Evolutionary conservation across 2,888 invertebrate genomes (phyloP).

Genomic region (Conistra vaccinii): DNA sequence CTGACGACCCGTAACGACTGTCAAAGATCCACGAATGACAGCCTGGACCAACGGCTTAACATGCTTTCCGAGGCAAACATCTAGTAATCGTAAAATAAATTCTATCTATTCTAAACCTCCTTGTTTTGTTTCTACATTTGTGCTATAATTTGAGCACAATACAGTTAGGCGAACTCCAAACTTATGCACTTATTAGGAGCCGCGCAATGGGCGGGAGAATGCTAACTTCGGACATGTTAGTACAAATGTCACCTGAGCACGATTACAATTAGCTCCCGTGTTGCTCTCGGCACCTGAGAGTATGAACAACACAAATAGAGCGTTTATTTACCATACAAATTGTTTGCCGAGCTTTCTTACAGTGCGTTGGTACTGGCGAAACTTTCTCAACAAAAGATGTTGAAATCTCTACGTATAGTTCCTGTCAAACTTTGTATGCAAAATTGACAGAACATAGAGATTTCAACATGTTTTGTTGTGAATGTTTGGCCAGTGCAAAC

Average conservation of each 20-base stretch:
- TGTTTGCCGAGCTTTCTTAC: too few species aligned
- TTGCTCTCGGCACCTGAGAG: slow-evolving; percentile 10
- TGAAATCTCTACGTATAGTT: too few species aligned
- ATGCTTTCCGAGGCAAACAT: too few species aligned
- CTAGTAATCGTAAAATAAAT: slow-evolving; percentile 1
- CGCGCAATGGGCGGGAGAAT: slow-evolving; percentile 31
- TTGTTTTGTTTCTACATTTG: slow-evolving; percentile 16
- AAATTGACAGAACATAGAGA: too few species aligned
- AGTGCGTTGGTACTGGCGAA: too few species aligned
- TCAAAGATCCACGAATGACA: too few species aligned
- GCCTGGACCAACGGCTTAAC: too few species aligned
- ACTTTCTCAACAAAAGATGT: too few species aligned
- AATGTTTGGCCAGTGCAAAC: too few species aligned
- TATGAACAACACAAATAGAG: slow-evolving; percentile 13
- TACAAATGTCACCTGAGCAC: slow-evolving; percentile 59
- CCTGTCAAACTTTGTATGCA: too few species aligned
- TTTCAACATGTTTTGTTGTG: too few species aligned
- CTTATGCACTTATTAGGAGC: slow-evolving; percentile 60
- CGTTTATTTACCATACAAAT: background rate
- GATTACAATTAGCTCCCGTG: slow-evolving; percentile 61
- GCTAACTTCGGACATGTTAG: slow-evolving; percentile 40
- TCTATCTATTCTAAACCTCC: background rate
- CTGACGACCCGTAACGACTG: too few species aligned
- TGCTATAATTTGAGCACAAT: slow-evolving; percentile 35
- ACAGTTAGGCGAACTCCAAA: slow-evolving; percentile 44